Evolutionary conservation across 2,888 invertebrate species (phyloP), one percentile per base, ranked within the genome.

Genomic region (Sycophila texana): DNA sequence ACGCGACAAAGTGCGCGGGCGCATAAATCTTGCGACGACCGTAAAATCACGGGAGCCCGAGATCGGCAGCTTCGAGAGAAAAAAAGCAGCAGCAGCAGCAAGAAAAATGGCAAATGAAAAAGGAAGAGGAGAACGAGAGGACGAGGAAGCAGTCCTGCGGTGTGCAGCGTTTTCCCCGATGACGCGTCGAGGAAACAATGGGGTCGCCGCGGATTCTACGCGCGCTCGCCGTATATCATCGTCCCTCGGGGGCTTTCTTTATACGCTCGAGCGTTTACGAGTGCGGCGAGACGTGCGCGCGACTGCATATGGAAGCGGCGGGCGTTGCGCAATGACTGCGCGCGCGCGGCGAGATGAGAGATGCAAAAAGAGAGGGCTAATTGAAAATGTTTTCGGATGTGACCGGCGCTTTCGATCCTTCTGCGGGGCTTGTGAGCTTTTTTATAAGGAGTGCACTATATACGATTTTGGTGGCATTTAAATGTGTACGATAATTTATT

Each of bases 181-280:
- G 79, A 74, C 79, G 79, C 58, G 49, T 47, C 18, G 30, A 18
- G 26, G 47, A n/a, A 79, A 79, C 79, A 79, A 79, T 74, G 79
- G 70, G 79, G 74, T 74, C 74, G 74, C 70, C 51, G 22, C 55
- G 26, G 75, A 75, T 60, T 53, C 68, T 65, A 22, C 39, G 73
- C 57, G 18, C 66, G 10, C 47, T 68, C 16, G 63, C 18, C 53
- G 55, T 63, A 63, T 63, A 70, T 76, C 70, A 70, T 70, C 61
- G 26, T 68, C 53, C 49, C 66, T 55, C 22, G 20, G 63, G 63
- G 22, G 16, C 55, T 22, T 10, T 47, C 55, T 60, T 61, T 51
- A 63, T 47, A 22, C 30, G 22, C 55, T 16, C 53, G 39, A 20
- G 22, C 18, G 20, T 74, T 67, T 67, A 74, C 67, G 66, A 26